Base-by-base conservation (phyloP, 1,140 invertebrate species). In the Sminthurinus signatus region DNA sequence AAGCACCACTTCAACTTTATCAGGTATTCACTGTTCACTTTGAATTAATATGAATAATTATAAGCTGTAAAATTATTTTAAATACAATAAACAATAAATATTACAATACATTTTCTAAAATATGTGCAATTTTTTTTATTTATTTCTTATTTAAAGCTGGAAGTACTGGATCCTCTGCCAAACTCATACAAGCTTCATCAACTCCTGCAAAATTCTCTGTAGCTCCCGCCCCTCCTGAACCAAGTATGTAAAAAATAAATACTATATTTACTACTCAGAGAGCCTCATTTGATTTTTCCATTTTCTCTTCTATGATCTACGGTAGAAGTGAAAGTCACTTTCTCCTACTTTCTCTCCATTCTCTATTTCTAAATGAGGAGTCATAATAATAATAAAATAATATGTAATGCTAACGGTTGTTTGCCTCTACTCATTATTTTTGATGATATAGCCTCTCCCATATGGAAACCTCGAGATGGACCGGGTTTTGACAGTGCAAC, bases 151-250 rank as follows among this genome's bases (percentile, higher is more conserved):
- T 67, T 89, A 92, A 72, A 93, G 91, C 77, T 93, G 91, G 92
- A 71, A 94, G 91, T 76, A 94, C 90, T 48, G 90, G 91, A 71
- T 92, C 88, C 74, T 91, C 95, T 76, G 93, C 93, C 21, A 85
- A 89, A 73, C 83, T 96, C 66, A 93, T 95, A 74, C 91, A 94
- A 78, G 90, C 91, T 62, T 94, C 91, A 67, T 89, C 93, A 78
- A 88, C 91, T 73, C 92, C 92, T 46, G 85, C 89, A 70, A 89
- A 87, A 73, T 93, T 92, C 78, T 88, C 91, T 69, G 89, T 89
- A 27, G 84, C 86, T 62, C 84, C 84, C 75, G 70, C 56, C 66
- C 84, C 87, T 72, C 88, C 88, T 79, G 89, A 92, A 79, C 80
- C 91, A 83, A 89, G 89, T 92, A 87, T 86, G 68, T 51, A 50